A percentile compares a stretch with the other conserved stretches of the same genome.
Evolutionary conservation across 1,140 invertebrate genomes (phyloP).

Genomic region (Gonioctena quinquepunctata): DNA sequence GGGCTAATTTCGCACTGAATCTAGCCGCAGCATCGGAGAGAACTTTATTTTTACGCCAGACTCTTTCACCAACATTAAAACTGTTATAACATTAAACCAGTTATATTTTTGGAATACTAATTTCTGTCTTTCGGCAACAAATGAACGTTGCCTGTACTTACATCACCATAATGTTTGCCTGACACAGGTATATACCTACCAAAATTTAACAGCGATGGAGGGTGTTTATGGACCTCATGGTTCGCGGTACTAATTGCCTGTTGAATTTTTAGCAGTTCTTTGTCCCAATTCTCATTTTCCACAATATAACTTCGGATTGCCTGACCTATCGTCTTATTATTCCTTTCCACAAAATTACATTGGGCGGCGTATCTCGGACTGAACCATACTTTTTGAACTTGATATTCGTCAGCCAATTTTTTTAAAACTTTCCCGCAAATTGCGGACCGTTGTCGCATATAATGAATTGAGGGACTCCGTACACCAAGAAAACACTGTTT

Average conservation of each 20-base stretch:
- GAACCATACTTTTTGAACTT: constrained; percentile 20
- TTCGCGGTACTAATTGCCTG: constrained; percentile 5
- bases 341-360: constrained; percentile 5
- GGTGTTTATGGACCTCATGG: constrained; percentile 8
- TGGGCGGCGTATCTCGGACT: constrained; percentile 6
- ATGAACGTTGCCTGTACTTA: not conserved
- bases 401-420: constrained; percentile 13
- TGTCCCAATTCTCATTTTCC: constrained; percentile 11
- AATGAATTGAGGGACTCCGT: constrained; percentile 1
- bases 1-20: constrained; percentile 20
- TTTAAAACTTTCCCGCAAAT: constrained; percentile 26
- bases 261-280: constrained; percentile 1
- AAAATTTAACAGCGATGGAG: constrained; percentile 17
- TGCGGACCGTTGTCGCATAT: not conserved
- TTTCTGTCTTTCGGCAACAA: not conserved
- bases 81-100: constrained; percentile 15
- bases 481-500: constrained; percentile 22
- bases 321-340: constrained; percentile 7
- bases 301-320: constrained; percentile 15
- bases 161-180: not conserved
- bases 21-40: constrained; percentile 11
- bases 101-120: constrained; percentile 8
- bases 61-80: constrained; percentile 3
- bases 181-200: not conserved
- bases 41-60: constrained; percentile 22